Evolutionary conservation across 92 coral and sea anemone genomes (phyloP).

Genomic region (Phymanthus crucifer): DNA sequence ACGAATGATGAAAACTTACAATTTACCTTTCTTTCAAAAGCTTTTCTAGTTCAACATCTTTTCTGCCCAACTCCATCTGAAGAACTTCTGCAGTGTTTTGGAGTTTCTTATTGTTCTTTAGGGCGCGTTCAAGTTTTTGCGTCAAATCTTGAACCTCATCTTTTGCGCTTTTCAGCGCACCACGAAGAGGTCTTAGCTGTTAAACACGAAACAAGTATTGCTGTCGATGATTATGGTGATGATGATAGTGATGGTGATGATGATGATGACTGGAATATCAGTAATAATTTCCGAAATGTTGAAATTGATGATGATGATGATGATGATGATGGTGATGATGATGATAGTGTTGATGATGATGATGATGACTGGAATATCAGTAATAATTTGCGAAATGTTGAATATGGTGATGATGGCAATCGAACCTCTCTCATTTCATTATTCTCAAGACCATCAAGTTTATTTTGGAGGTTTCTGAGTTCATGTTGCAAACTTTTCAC

Average conservation of each 20-base stretch:
- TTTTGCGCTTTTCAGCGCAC: constrained; percentile 68
- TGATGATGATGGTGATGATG: not conserved
- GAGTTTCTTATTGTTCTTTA: constrained; percentile 74
- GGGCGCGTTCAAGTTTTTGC: constrained; percentile 67
- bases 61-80: constrained; percentile 74
- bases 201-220: not conserved
- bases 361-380: too few relatives aligned
- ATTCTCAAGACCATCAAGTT: constrained; percentile 48
- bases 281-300: not conserved
- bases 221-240: not conserved
- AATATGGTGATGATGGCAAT: too few relatives aligned
- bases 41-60: constrained; percentile 68
- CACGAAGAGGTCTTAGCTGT: constrained; percentile 76
- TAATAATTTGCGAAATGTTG: too few relatives aligned
- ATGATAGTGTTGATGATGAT: too few relatives aligned
- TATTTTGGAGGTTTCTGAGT: constrained; percentile 62
- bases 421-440: constrained; percentile 76
- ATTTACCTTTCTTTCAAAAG: constrained; percentile 61
- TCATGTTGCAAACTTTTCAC: constrained; percentile 70
- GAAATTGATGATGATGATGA: not conserved
- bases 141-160: constrained; percentile 66
- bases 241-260: not conserved
- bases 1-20: not conserved
- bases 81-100: constrained; percentile 74
- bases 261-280: not conserved